phyloP scores from a whole-genome alignment of 2,888 invertebrate species.

The Rhagonycha lutea region DNA sequence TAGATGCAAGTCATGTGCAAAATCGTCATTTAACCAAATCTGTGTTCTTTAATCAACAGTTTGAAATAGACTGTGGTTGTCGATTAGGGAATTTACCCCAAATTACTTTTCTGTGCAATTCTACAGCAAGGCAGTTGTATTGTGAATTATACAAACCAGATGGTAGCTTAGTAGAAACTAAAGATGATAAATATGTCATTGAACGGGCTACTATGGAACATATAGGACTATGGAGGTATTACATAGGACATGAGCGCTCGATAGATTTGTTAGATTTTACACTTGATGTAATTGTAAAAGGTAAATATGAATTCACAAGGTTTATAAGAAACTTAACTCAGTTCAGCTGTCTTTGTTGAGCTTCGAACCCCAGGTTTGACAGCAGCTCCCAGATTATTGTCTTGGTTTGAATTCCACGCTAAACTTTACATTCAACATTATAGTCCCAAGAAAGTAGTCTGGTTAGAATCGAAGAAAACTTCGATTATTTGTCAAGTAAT shows the following conservation, averaged over 20 bases:
- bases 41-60: background rate
- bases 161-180: constrained; percentile 15
- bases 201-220: constrained; percentile 10
- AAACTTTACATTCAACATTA: no score
- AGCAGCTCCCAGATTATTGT: no score
- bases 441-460: no score
- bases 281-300: constrained; percentile 17
- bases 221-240: constrained; percentile 29
- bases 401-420: no score
- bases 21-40: background rate
- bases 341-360: no score
- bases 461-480: no score
- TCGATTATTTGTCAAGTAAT: no score
- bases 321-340: no score
- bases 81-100: background rate
- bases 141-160: constrained; percentile 30
- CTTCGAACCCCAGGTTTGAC: no score
- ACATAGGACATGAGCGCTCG: constrained; percentile 9
- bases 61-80: background rate
- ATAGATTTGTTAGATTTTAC: constrained; percentile 27
- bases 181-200: constrained; percentile 1
- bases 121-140: constrained; percentile 7
- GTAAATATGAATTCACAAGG: no score
- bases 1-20: background rate
- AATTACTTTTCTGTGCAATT: background rate